phyloP scores from a whole-genome alignment of 2,113 vertebrate species.

The Eidolon helvum region DNA sequence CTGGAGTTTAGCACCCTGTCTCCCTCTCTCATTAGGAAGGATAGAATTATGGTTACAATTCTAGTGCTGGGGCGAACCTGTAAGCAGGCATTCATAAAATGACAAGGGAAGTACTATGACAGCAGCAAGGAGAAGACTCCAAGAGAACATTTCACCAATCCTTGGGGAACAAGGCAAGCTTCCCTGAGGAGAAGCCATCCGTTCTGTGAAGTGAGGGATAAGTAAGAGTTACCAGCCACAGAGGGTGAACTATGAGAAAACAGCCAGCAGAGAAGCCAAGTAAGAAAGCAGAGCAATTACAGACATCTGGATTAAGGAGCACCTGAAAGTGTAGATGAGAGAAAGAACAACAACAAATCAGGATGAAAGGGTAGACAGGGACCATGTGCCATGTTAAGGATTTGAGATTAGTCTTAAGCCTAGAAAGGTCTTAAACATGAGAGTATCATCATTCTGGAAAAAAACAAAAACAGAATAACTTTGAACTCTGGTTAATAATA shows the following conservation, averaged over 20 bases:
- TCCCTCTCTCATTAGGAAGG: not conserved
- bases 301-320: not conserved
- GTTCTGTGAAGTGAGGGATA: not conserved
- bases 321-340: rapidly evolving
- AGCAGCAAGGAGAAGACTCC: not conserved
- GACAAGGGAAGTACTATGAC: not conserved
- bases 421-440: not conserved
- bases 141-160: not conserved
- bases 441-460: not conserved
- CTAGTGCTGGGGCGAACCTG: rapidly evolving
- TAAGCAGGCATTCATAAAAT: not conserved
- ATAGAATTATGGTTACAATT: not conserved
- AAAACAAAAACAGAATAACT: not conserved
- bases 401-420: not conserved
- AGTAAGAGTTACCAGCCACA: not conserved
- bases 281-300: not conserved
- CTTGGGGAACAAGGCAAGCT: rapidly evolving
- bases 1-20: not conserved
- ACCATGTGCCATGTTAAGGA: not conserved
- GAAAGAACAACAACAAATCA: not conserved
- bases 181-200: not conserved
- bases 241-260: not conserved
- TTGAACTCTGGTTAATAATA: not conserved
- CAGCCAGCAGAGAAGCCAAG: not conserved
- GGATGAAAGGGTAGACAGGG: not conserved